Conservation (phyloP, 2,797 vertebrate species). For the Cephalopachus bancanus region DNA sequence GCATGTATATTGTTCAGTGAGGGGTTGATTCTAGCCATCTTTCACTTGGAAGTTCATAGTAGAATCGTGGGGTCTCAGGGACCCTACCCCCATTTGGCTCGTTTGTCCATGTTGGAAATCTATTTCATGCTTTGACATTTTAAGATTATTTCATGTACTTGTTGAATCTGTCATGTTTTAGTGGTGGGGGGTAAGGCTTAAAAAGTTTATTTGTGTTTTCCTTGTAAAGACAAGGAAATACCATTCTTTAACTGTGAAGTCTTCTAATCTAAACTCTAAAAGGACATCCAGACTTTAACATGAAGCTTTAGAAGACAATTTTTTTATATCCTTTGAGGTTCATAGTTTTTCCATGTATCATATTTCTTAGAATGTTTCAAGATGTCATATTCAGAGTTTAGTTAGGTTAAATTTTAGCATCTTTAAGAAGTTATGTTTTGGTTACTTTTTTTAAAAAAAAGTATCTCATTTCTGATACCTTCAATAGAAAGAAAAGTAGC, state of each 20-base stretch:
- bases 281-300: not conserved
- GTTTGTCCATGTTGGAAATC: not conserved
- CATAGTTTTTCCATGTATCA: not conserved
- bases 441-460: constrained; percentile 58
- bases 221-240: not conserved
- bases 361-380: constrained; percentile 37
- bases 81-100: not conserved
- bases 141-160: constrained; percentile 31
- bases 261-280: constrained; percentile 55
- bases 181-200: not conserved
- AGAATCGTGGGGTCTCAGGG: not conserved
- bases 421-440: constrained; percentile 41
- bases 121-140: constrained; percentile 5
- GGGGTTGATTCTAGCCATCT: accelerated
- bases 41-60: not conserved
- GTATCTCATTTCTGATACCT: not conserved
- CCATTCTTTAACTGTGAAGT: not conserved
- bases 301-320: constrained; percentile 42
- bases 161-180: not conserved
- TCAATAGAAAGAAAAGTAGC: not conserved
- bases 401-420: constrained; percentile 65
- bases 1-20: not conserved
- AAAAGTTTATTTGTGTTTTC: constrained; percentile 24
- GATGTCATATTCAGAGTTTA: not conserved
- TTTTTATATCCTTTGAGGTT: constrained; percentile 56